Conservation (phyloP, 2,888 invertebrate genomes). For the Eurois occulta region DNA sequence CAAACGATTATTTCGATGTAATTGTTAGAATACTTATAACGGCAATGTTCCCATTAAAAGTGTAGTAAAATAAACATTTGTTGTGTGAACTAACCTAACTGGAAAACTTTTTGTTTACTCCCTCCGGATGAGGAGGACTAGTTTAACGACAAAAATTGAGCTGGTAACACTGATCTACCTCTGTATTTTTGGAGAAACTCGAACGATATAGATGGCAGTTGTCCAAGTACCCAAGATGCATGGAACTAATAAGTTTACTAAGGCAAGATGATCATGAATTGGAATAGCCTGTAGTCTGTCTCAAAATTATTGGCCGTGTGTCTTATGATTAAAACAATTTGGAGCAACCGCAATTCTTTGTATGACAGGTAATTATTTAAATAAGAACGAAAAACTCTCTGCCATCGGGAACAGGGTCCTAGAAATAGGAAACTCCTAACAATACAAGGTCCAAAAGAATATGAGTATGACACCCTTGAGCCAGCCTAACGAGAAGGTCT, state of each 20-base stretch:
- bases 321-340: background rate
- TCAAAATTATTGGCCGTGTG: background rate
- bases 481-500: slow-evolving; percentile 31
- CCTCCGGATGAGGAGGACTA: slow-evolving; percentile 6
- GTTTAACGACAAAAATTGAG: slow-evolving; percentile 25
- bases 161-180: background rate
- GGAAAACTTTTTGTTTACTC: slow-evolving; percentile 47
- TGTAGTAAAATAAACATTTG: slow-evolving; percentile 55
- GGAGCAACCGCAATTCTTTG: background rate
- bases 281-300: background rate
- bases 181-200: background rate
- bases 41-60: slow-evolving; percentile 57
- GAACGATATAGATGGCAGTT: background rate
- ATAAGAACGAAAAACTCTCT: background rate
- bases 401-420: background rate
- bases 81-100: slow-evolving; percentile 38
- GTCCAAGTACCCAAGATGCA: background rate
- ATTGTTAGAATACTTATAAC: slow-evolving; percentile 8
- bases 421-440: background rate
- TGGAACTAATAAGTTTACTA: background rate
- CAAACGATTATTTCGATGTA: slow-evolving; percentile 9
- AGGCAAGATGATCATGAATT: background rate
- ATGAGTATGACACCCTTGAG: slow-evolving; percentile 12
- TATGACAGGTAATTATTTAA: background rate
- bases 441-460: slow-evolving; percentile 2